A percentile compares a stretch with the other conserved stretches of the same genome.
phyloP scores from a whole-genome alignment of 1,140 invertebrate species.

The Diploscapter pachys region DNA sequence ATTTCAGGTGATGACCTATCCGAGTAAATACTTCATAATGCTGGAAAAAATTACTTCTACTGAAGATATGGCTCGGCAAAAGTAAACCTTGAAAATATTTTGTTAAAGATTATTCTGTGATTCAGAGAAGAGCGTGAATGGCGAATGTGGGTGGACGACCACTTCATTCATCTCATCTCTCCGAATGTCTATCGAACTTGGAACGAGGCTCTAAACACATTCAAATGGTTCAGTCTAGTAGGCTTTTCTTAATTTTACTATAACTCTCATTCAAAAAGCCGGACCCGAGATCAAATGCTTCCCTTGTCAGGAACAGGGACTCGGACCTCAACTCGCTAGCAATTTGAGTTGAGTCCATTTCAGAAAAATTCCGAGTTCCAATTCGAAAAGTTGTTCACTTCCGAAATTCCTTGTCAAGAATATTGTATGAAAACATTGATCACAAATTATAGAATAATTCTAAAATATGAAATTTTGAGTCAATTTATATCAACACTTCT shows the following conservation, averaged over 20 bases:
- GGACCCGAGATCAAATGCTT: too few relatives aligned
- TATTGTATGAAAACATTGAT: too few relatives aligned
- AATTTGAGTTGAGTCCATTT: too few relatives aligned
- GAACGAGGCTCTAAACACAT: slow-evolving; percentile 79
- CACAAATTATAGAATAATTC: too few relatives aligned
- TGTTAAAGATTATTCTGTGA: slow-evolving; percentile 16
- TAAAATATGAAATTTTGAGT: too few relatives aligned
- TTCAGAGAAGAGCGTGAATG: slow-evolving; percentile 84
- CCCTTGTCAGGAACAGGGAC: too few relatives aligned
- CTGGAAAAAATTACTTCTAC: slow-evolving; percentile 62
- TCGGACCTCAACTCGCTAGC: too few relatives aligned
- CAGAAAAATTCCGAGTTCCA: too few relatives aligned
- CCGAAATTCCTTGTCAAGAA: too few relatives aligned
- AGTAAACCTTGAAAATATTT: slow-evolving; percentile 34
- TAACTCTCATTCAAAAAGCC: too few relatives aligned
- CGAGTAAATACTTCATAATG: slow-evolving; percentile 95
- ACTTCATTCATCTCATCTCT: slow-evolving; percentile 74
- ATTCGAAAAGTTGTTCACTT: too few relatives aligned
- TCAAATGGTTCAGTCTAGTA: slow-evolving; percentile 79
- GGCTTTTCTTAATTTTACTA: not conserved
- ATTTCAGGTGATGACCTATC: slow-evolving; percentile 63
- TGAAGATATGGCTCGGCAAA: slow-evolving; percentile 43
- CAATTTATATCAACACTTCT: too few relatives aligned
- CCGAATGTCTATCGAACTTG: slow-evolving; percentile 91
- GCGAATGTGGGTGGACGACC: slow-evolving; percentile 86